Evolutionary conservation across 2,888 invertebrate genomes (phyloP).

Genomic region (Heterodera filipjevi): DNA sequence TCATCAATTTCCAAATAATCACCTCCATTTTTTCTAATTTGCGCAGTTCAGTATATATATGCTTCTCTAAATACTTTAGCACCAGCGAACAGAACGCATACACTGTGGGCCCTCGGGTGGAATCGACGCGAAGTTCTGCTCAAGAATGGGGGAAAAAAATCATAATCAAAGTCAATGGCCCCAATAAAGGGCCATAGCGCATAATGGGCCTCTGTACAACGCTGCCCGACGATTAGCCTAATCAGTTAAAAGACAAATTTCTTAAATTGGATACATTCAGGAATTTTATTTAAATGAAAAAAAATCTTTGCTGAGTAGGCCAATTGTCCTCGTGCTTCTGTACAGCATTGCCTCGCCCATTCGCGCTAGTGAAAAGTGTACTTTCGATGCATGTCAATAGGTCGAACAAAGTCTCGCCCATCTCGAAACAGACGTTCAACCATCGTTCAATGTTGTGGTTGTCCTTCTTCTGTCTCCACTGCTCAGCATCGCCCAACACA

Average conservation of each 20-base stretch:
- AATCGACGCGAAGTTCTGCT: constrained; percentile 32
- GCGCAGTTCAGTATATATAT: constrained; percentile 13
- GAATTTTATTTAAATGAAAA: too few relatives aligned
- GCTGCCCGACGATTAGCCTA: too few relatives aligned
- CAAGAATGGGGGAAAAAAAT: neutral
- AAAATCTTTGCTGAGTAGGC: too few relatives aligned
- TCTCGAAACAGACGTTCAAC: constrained; percentile 26
- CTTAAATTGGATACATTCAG: too few relatives aligned
- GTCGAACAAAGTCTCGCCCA: constrained; percentile 28
- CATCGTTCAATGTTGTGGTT: constrained; percentile 21
- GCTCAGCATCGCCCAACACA: neutral
- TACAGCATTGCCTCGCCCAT: too few relatives aligned
- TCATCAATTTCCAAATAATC: neutral
- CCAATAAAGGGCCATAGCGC: too few relatives aligned
- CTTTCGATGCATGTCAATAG: constrained; percentile 14
- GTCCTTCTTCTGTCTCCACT: neutral
- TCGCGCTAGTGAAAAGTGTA: neutral
- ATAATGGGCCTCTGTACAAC: too few relatives aligned
- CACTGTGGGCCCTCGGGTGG: constrained; percentile 31
- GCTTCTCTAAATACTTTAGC: constrained; percentile 21
- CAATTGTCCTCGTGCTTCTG: too few relatives aligned
- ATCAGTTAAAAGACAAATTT: too few relatives aligned
- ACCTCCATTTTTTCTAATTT: constrained; percentile 22
- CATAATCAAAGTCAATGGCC: too few relatives aligned
- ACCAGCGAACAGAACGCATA: constrained; percentile 32